phyloP scores from a whole-genome alignment of 1,140 invertebrate species.

The Hesperophylax magnus region DNA sequence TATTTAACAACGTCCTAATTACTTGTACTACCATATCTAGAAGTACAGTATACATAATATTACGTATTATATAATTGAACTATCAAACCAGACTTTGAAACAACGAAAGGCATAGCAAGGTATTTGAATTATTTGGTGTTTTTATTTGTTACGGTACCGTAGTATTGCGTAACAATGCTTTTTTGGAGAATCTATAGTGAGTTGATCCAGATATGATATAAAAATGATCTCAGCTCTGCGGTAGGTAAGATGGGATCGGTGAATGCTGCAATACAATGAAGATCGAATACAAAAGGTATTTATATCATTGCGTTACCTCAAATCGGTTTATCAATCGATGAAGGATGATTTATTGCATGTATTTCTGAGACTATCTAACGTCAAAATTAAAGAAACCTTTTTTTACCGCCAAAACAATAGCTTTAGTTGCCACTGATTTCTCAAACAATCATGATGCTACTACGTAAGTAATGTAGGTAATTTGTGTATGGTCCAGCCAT shows the following conservation, averaged over 20 bases:
- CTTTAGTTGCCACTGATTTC: too few relatives aligned
- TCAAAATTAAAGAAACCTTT: too few relatives aligned
- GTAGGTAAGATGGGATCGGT: slow-evolving; percentile 50
- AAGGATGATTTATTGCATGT: slow-evolving; percentile 10
- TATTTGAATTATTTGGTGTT: neutral
- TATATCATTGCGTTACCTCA: slow-evolving; percentile 20
- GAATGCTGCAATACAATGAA: slow-evolving; percentile 29
- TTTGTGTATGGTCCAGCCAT: too few relatives aligned
- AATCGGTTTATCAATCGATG: slow-evolving; percentile 30
- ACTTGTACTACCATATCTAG: too few relatives aligned
- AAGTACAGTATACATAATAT: too few relatives aligned
- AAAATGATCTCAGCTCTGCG: slow-evolving; percentile 54
- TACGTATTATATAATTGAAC: too few relatives aligned
- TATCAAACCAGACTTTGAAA: too few relatives aligned
- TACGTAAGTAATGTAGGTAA: too few relatives aligned
- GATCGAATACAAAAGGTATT: slow-evolving; percentile 32
- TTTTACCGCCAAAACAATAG: too few relatives aligned
- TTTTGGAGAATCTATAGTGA: slow-evolving; percentile 39
- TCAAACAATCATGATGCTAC: too few relatives aligned
- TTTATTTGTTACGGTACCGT: neutral
- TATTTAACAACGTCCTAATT: too few relatives aligned
- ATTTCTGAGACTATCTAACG: neutral
- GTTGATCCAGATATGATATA: slow-evolving; percentile 51
- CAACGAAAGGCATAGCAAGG: too few relatives aligned
- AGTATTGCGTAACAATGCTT: slow-evolving; percentile 46